Percentiles rank a stretch among this genome's conserved stretches.
Evolutionary conservation across 1,140 invertebrate genomes (phyloP).

Genomic region (Venustaconcha ellipsiformis): DNA sequence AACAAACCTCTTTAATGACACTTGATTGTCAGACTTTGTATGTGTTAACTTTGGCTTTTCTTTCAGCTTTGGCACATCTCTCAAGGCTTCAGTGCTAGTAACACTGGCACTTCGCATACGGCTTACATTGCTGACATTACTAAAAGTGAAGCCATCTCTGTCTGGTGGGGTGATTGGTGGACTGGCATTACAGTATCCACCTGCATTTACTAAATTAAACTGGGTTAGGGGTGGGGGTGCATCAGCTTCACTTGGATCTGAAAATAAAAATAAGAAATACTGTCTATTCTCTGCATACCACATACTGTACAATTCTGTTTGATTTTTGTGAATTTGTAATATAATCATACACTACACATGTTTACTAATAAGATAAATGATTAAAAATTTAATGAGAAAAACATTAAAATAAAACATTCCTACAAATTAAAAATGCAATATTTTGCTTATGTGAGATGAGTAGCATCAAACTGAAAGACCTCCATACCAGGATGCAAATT

Average conservation of each 20-base stretch:
- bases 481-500: too few relatives aligned
- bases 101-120: conserved; percentile 57
- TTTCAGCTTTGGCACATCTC: conserved; percentile 36
- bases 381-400: too few relatives aligned
- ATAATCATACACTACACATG: too few relatives aligned
- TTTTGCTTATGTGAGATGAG: too few relatives aligned
- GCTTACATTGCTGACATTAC: conserved; percentile 57
- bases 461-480: too few relatives aligned
- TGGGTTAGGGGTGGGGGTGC: conserved; percentile 31
- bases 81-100: conserved; percentile 34
- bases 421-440: too few relatives aligned
- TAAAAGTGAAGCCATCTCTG: conserved; percentile 51
- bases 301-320: too few relatives aligned
- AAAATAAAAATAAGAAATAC: background rate
- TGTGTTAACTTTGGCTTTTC: conserved; percentile 51
- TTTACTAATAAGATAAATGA: too few relatives aligned
- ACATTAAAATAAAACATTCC: too few relatives aligned
- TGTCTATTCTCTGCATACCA: too few relatives aligned
- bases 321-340: too few relatives aligned
- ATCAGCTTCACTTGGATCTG: conserved; percentile 59
- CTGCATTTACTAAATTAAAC: conserved; percentile 26
- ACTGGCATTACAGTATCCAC: conserved; percentile 42
- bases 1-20: conserved; percentile 27
- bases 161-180: conserved; percentile 50
- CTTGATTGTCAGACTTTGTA: conserved; percentile 54